Evolutionary conservation across 1,140 invertebrate species (phyloP).

Genomic region (Drosophila trapezifrons): DNA sequence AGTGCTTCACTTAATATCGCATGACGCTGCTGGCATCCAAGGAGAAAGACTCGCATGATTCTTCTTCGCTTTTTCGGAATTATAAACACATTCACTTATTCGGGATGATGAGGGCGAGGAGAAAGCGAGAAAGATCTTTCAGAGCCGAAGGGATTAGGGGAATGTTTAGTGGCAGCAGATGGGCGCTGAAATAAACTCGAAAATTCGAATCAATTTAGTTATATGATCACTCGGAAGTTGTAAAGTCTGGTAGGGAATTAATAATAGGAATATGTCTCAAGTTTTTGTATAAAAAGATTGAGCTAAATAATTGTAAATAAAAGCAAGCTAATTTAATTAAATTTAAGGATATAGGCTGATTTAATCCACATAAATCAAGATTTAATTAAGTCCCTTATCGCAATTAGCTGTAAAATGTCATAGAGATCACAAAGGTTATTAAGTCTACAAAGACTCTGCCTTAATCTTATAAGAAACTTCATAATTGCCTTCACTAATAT

Average conservation of each 20-base stretch:
- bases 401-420: not conserved
- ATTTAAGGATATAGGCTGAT: too few species aligned
- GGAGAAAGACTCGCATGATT: constrained; percentile 61
- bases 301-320: not conserved
- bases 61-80: constrained; percentile 41
- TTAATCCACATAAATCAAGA: not conserved
- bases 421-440: not conserved
- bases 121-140: constrained; percentile 15
- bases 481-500: constrained; percentile 31
- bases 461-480: not conserved
- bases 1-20: constrained; percentile 79
- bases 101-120: not conserved
- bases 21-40: constrained; percentile 70
- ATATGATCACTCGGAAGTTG: constrained; percentile 1
- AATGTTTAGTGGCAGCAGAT: constrained; percentile 50
- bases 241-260: not conserved
- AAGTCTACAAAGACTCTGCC: not conserved
- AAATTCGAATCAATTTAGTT: constrained; percentile 7
- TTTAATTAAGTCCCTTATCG: not conserved
- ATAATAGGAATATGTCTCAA: not conserved
- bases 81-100: constrained; percentile 39
- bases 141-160: constrained; percentile 38
- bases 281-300: not conserved
- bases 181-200: constrained; percentile 1
- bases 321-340: too few species aligned